Percentiles rank a stretch among this genome's conserved stretches.
Evolutionary conservation across 2,113 vertebrate genomes (phyloP).

Genomic region (Hucho hucho): DNA sequence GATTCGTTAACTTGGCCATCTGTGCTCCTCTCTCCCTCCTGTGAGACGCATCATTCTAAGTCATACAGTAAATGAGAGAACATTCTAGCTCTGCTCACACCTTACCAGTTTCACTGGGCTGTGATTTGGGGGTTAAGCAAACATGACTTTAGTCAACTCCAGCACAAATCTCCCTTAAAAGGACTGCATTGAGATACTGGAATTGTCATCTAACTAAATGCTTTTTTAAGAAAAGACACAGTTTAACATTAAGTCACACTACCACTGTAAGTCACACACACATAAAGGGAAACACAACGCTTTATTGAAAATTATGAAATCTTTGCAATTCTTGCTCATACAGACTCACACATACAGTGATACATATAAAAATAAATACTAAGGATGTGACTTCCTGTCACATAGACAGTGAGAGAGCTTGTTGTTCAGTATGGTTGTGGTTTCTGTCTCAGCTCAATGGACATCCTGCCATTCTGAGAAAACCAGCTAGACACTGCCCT

Average conservation of each 20-base stretch:
- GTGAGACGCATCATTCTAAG: not conserved
- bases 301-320: not conserved
- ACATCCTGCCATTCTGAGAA: conserved; percentile 55
- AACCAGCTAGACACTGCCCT: conserved; percentile 47
- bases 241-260: not conserved
- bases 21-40: not conserved
- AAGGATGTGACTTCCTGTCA: conserved; percentile 68
- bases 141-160: not conserved
- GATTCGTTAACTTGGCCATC: not conserved
- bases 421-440: conserved; percentile 42
- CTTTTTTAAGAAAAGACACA: no score
- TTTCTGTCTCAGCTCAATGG: conserved; percentile 26
- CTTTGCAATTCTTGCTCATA: no score
- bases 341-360: conserved; percentile 11
- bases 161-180: no score
- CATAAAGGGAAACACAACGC: not conserved
- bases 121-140: not conserved
- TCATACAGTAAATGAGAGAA: not conserved
- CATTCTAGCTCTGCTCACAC: not conserved
- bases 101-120: not conserved
- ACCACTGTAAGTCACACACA: not conserved
- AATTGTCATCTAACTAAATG: no score
- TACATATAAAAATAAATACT: conserved; percentile 54
- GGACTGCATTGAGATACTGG: no score
- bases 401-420: conserved; percentile 53